Conservation (phyloP, 37 sponge, comb jelly and placozoan species). For the Chondrilla cf. caribensis region DNA sequence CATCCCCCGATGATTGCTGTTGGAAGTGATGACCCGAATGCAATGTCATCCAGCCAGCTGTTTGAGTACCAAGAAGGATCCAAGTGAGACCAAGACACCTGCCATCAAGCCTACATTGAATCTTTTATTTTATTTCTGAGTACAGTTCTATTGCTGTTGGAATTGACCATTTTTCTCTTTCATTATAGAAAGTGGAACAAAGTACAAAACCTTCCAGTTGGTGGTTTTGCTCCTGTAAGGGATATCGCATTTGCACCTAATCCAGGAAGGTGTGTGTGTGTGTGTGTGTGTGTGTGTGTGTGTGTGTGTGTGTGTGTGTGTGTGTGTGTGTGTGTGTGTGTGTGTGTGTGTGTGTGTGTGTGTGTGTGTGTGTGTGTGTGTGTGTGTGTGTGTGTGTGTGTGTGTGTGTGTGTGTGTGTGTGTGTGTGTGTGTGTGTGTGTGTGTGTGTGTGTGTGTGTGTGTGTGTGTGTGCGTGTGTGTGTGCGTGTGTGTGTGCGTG, state of each 20-base stretch:
- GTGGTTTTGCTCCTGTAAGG: slow-evolving; percentile 79
- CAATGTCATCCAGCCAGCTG: slow-evolving; percentile 47
- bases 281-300: background rate
- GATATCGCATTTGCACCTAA: slow-evolving; percentile 96
- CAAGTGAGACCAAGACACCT: slow-evolving; percentile 17
- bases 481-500: no score
- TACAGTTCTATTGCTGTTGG: background rate
- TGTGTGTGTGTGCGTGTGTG: no score
- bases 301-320: background rate
- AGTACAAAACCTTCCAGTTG: slow-evolving; percentile 65
- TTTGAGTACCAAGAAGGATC: slow-evolving; percentile 73
- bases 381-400: no score
- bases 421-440: no score
- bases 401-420: no score
- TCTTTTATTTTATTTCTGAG: background rate
- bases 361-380: no score
- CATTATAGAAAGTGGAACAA: slow-evolving; percentile 74
- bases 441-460: no score
- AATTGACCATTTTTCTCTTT: no score
- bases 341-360: background rate
- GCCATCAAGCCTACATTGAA: background rate
- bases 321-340: background rate
- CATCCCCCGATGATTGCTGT: slow-evolving; percentile 86
- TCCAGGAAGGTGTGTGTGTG: slow-evolving; percentile 72
- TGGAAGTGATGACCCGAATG: slow-evolving; percentile 73